Evolutionary conservation across 2,888 invertebrate genomes (phyloP), one percentile per base, ranked within the genome.

Genomic region (Cephus runcator): DNA sequence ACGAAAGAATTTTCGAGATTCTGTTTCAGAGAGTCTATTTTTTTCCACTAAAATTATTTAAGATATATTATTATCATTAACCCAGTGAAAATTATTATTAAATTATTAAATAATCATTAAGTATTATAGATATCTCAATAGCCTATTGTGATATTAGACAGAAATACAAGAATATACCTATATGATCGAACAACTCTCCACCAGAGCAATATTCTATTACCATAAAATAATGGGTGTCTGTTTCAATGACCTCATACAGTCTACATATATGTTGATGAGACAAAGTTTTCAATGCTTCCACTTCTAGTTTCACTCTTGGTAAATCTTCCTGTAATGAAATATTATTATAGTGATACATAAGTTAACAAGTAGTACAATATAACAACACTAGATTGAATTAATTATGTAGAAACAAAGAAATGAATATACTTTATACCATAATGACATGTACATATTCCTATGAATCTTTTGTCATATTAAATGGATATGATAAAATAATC

Each of bases 161-260:
- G 40, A 15, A 40, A 15, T 40, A 15, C 1, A 1, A 40, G 34
- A 68, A 77, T 75, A 79, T 85, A 93, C 93, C 93, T 81, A 97
- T 97, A 87, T 97, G 96, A 92, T 97, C 97, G 92, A 97, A 97
- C 79, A 97, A 92, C 92, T 97, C 97, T 69, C 97, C 97, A 69
- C 96, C 96, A 69, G 95, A 95, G 87, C 96, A 97, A 88, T 96
- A 96, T 92, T 97, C 97, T 88, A 97, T 93, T n/a, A 96, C 92
- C 90, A 97, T 93, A 88, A 95, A 96, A 87, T 95, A 95, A 88
- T 95, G 94, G 11, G 93, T 93, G 0, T 94, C 94, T 1, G 96
- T 96, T 90, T 97, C 96, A 80, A 96, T 94, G 4, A 96, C 95
- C 92, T 97, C 96, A 90, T 95, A 96, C 56, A 97, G 92, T 90